These are phyloP conservation scores for Ectemnius cavifrons DNA, from an alignment of 2,888 invertebrate species.

Conservation along the genomic window DNA sequence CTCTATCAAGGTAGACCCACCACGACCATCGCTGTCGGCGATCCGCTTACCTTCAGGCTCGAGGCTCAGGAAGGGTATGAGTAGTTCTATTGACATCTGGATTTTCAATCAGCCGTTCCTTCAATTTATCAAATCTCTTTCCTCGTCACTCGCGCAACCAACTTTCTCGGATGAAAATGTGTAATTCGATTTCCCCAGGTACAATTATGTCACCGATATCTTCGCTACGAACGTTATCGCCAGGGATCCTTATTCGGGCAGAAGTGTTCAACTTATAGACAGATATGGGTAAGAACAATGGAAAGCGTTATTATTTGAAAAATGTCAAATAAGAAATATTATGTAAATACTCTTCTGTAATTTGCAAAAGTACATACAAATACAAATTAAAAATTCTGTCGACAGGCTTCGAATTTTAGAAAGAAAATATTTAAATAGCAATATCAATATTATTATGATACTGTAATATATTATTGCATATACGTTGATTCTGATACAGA, in stretches of 20 bases:
- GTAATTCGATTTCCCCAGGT: slow-evolving; percentile 70
- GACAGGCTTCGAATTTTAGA: too few relatives aligned
- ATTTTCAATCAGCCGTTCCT: background rate
- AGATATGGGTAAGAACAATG: slow-evolving; percentile 86
- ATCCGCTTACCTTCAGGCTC: slow-evolving; percentile 92
- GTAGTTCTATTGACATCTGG: background rate
- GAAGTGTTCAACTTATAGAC: slow-evolving; percentile 93
- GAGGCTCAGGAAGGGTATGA: slow-evolving; percentile 90
- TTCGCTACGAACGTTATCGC: slow-evolving; percentile 96
- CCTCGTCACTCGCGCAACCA: too few relatives aligned
- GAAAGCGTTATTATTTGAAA: background rate
- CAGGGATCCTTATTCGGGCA: slow-evolving; percentile 93
- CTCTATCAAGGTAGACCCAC: slow-evolving; percentile 94
- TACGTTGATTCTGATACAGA: slow-evolving; percentile 77
- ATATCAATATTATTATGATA: background rate
- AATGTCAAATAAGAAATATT: too few relatives aligned
- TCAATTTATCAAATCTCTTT: background rate
- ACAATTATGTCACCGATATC: slow-evolving; percentile 92
- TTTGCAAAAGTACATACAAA: background rate
- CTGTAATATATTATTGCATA: background rate
- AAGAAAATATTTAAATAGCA: background rate
- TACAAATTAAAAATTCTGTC: too few relatives aligned
- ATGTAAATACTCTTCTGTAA: background rate
- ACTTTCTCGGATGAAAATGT: too few relatives aligned
- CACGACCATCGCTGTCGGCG: slow-evolving; percentile 95